A percentile compares a stretch with the other conserved stretches of the same genome.
Evolutionary conservation across 2,888 invertebrate species (phyloP).

Genomic region (Calameuta filiformis): DNA sequence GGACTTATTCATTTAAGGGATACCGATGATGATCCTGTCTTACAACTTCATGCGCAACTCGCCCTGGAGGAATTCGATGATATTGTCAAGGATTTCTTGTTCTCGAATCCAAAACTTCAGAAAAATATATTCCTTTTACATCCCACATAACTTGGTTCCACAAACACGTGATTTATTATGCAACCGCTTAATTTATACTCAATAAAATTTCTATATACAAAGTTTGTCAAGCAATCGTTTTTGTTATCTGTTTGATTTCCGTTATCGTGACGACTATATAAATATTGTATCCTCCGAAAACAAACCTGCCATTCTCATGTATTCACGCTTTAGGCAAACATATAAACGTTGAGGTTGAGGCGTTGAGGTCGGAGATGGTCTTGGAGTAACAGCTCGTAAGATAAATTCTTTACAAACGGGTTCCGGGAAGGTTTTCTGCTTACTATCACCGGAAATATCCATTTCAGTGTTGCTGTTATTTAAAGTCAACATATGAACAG

Average conservation of each 20-base stretch:
- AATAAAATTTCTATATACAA: conserved; percentile 6
- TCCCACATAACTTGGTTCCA: background rate
- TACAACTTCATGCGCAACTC: conserved; percentile 80
- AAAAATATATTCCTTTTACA: conserved; percentile 67
- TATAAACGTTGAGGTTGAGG: conserved; percentile 76
- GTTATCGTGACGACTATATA: conserved; percentile 55
- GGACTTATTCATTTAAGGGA: conserved; percentile 75
- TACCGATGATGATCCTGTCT: conserved; percentile 75
- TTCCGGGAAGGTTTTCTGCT: conserved; percentile 67
- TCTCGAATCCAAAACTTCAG: conserved; percentile 70
- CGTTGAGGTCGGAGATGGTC: conserved; percentile 73
- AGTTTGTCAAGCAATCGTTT: background rate
- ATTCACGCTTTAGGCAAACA: conserved; percentile 75
- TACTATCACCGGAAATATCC: conserved; percentile 48
- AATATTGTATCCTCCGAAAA: conserved; percentile 83
- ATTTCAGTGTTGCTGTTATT: conserved; percentile 54
- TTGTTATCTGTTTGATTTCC: background rate
- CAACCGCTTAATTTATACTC: background rate
- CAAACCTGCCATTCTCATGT: conserved; percentile 81
- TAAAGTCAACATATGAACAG: conserved; percentile 67
- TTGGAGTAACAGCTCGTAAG: conserved; percentile 70
- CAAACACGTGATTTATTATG: background rate
- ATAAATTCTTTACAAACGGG: conserved; percentile 76
- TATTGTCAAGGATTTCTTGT: conserved; percentile 73
- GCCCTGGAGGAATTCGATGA: conserved; percentile 82